phyloP scores from a whole-genome alignment of 2,888 invertebrate genomes.

The Drosophila putrida region DNA sequence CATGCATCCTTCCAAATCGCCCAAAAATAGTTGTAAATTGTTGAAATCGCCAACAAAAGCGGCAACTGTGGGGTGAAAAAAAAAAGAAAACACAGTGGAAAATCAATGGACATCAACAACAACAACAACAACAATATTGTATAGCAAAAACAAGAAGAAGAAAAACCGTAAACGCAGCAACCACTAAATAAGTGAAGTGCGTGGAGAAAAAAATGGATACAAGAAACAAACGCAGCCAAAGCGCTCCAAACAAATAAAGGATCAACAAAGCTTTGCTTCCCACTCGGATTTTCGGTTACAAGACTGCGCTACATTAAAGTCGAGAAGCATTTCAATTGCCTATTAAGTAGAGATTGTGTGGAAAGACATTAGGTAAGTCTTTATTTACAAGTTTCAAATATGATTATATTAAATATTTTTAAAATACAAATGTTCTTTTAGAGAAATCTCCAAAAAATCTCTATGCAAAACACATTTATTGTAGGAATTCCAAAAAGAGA shows the following conservation, averaged over 20 bases:
- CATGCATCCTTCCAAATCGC: slow-evolving; percentile 4
- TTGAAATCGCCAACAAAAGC: slow-evolving; percentile 52
- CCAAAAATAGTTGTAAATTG: slow-evolving; percentile 69
- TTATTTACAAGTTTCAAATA: no score
- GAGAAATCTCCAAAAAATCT: no score
- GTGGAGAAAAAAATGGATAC: slow-evolving; percentile 25
- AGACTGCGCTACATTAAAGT: slow-evolving; percentile 5
- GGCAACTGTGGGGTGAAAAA: slow-evolving; percentile 5
- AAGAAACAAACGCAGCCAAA: slow-evolving; percentile 18
- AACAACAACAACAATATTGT: not conserved
- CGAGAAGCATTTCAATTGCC: not conserved
- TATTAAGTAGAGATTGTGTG: not conserved
- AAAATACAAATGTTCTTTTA: no score
- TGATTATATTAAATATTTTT: no score
- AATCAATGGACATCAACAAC: slow-evolving; percentile 51
- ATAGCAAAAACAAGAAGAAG: not conserved
- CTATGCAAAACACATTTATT: no score
- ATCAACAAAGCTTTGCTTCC: slow-evolving; percentile 24
- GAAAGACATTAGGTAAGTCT: no score
- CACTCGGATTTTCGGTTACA: slow-evolving; percentile 6
- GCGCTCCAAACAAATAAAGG: slow-evolving; percentile 44
- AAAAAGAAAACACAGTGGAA: slow-evolving; percentile 26
- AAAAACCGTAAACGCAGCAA: slow-evolving; percentile 29
- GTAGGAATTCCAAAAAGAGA: no score
- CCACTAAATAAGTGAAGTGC: slow-evolving; percentile 48